Conservation (phyloP, 2,113 vertebrate genomes). For the Siphamia tubifer region DNA sequence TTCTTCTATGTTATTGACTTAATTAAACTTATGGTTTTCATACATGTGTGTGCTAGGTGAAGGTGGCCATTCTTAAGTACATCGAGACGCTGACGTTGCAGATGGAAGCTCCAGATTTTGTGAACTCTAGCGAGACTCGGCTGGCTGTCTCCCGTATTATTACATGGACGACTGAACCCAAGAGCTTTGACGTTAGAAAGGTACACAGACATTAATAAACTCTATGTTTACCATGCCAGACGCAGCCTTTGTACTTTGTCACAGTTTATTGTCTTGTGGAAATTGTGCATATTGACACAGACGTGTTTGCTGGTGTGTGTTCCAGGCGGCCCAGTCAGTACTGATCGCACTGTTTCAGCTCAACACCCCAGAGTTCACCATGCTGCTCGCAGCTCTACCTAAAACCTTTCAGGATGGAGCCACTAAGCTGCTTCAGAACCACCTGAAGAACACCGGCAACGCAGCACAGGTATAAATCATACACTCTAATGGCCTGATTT, state of each 20-base stretch:
- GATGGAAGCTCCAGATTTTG: slow-evolving; percentile 95
- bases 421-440: slow-evolving; percentile 95
- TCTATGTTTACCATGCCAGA: background rate
- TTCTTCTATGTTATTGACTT: background rate
- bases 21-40: background rate
- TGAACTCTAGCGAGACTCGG: slow-evolving; percentile 96
- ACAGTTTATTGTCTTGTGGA: background rate
- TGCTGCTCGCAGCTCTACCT: slow-evolving; percentile 95
- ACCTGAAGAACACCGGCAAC: slow-evolving; percentile 92
- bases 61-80: slow-evolving; percentile 95
- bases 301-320: slow-evolving; percentile 18
- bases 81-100: slow-evolving; percentile 94
- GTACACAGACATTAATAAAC: slow-evolving; percentile 55
- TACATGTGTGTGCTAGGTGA: slow-evolving; percentile 82
- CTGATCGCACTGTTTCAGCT: slow-evolving; percentile 96
- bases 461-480: slow-evolving; percentile 84
- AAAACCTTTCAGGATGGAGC: slow-evolving; percentile 98
- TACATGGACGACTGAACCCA: slow-evolving; percentile 97
- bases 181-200: slow-evolving; percentile 97
- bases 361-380: slow-evolving; percentile 98
- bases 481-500: too few relatives aligned
- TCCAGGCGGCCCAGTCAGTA: slow-evolving; percentile 93
- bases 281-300: too few relatives aligned
- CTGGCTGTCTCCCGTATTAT: slow-evolving; percentile 96
- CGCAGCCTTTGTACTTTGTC: background rate